Evolutionary conservation across 2,113 vertebrate genomes (phyloP).

Genomic region (Orientallactaga bullata): DNA sequence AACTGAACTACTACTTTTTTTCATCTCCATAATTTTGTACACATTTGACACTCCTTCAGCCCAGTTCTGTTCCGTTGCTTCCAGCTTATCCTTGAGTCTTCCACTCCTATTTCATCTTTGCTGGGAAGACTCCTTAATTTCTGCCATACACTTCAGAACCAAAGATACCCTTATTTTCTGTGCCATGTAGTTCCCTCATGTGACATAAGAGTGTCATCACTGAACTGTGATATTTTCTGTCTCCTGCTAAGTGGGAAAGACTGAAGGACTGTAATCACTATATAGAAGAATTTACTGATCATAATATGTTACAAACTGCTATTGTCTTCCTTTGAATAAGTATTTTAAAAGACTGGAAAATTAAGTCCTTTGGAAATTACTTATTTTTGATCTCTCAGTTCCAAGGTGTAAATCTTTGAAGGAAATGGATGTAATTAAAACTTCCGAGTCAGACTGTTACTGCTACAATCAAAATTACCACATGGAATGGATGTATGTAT

Average conservation of each 20-base stretch:
- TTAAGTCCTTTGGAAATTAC: conserved; percentile 49
- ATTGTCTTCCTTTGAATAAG: background rate
- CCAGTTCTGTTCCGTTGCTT: background rate
- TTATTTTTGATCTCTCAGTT: conserved; percentile 70
- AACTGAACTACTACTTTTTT: background rate
- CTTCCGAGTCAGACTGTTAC: conserved; percentile 80
- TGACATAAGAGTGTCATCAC: background rate
- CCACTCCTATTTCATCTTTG: background rate
- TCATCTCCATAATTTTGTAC: background rate
- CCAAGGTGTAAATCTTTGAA: conserved; percentile 82
- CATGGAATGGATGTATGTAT: conserved; percentile 81
- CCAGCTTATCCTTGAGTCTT: background rate
- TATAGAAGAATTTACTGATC: background rate
- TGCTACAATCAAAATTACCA: conserved; percentile 85
- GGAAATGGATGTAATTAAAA: conserved; percentile 79
- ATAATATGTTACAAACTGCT: background rate
- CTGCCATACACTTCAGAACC: background rate
- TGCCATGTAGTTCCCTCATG: background rate
- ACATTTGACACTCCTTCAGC: background rate
- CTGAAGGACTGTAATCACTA: background rate
- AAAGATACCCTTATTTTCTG: background rate
- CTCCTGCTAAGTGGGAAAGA: background rate
- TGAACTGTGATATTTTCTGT: background rate
- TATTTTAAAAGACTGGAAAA: background rate
- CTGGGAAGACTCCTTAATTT: background rate